These are phyloP conservation scores for Kryptopterus vitreolus DNA, from an alignment of 2,797 vertebrate genomes.

Conservation along the genomic window DNA sequence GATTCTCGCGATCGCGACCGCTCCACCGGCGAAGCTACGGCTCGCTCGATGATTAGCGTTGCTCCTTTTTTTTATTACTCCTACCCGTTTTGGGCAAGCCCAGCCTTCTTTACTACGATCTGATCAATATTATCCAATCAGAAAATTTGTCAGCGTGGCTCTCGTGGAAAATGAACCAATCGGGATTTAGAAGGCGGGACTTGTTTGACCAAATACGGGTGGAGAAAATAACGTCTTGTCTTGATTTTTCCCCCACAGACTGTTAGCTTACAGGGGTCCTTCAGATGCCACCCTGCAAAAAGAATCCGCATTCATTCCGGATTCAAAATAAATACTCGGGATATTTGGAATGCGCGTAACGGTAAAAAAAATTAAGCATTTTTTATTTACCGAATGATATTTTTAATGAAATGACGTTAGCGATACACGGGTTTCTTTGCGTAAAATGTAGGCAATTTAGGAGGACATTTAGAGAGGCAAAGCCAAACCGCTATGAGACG, in stretches of 20 bases:
- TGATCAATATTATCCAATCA: neutral
- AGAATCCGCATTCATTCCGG: slow-evolving; percentile 36
- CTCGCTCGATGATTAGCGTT: neutral
- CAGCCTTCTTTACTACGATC: slow-evolving; percentile 23
- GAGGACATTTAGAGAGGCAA: neutral
- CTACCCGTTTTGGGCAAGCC: slow-evolving; percentile 24
- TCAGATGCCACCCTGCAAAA: slow-evolving; percentile 58
- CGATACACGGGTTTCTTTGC: accelerated
- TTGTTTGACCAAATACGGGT: neutral
- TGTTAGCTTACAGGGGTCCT: slow-evolving; percentile 50
- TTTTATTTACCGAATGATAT: neutral
- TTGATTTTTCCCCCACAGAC: neutral
- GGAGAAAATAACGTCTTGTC: neutral
- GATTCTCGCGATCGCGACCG: slow-evolving; percentile 39
- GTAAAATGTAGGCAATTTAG: neutral
- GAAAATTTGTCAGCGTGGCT: neutral
- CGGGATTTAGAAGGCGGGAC: neutral
- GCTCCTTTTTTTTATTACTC: neutral
- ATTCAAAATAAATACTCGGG: neutral
- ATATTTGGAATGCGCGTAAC: neutral
- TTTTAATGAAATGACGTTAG: accelerated
- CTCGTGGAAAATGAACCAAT: neutral
- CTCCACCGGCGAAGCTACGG: slow-evolving; percentile 37
- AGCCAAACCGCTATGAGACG: neutral
- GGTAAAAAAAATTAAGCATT: neutral